These are phyloP conservation scores for Miniopterus natalensis DNA, from an alignment of 2,113 vertebrate genomes.

Conservation along the genomic window DNA sequence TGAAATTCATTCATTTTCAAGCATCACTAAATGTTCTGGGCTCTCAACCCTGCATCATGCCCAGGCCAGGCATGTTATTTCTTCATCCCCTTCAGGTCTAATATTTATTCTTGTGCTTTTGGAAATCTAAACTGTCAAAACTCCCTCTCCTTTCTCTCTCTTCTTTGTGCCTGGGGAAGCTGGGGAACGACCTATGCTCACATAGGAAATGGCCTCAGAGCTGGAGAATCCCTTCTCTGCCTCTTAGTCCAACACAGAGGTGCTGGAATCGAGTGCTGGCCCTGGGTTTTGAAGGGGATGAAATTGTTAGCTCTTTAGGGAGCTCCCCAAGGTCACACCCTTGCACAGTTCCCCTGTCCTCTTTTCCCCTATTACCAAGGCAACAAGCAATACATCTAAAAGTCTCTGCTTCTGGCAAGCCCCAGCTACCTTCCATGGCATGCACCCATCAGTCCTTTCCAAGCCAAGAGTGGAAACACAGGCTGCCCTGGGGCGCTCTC, in stretches of 20 bases:
- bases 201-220: neutral
- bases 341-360: neutral
- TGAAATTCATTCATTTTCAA: conserved; percentile 46
- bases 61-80: conserved; percentile 31
- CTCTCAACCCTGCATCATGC: neutral
- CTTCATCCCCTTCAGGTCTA: conserved; percentile 36
- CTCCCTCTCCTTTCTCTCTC: neutral
- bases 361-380: neutral
- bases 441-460: neutral
- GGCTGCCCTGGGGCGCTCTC: neutral
- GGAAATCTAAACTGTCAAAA: conserved; percentile 28
- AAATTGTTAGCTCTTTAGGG: neutral
- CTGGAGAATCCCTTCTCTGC: neutral
- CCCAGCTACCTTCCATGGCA: neutral
- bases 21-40: neutral
- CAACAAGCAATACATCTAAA: conserved; percentile 45
- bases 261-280: neutral
- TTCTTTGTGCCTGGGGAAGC: neutral
- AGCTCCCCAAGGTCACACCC: neutral
- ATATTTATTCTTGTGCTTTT: conserved; percentile 54
- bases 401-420: conserved; percentile 29
- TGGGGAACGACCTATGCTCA: neutral
- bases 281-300: neutral
- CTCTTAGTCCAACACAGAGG: neutral
- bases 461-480: neutral